A percentile compares a stretch with the other conserved stretches of the same genome.
Evolutionary conservation across 2,797 vertebrate genomes (phyloP).

Genomic region (Lerista edwardsae): DNA sequence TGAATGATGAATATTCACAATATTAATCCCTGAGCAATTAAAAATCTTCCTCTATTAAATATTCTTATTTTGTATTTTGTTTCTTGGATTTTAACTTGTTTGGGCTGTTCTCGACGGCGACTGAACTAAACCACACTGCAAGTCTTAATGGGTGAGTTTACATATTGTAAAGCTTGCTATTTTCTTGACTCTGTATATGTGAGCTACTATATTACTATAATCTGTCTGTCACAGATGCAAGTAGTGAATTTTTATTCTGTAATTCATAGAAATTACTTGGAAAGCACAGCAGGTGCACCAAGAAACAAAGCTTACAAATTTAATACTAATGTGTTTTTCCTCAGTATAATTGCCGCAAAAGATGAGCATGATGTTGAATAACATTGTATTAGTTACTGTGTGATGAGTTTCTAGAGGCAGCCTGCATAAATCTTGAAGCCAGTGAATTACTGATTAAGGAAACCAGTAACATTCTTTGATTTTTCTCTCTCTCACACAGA

Average conservation of each 20-base stretch:
- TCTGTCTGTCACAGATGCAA: conserved; percentile 19
- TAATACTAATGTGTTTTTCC: conserved; percentile 23
- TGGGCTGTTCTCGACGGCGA: conserved; percentile 49
- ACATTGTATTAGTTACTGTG: conserved; percentile 4
- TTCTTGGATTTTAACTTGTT: conserved; percentile 70
- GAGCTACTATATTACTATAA: conserved; percentile 4
- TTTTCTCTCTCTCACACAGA: conserved; percentile 69
- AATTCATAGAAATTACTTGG: conserved; percentile 2
- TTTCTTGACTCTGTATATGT: conserved; percentile 5
- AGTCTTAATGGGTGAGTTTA: conserved; percentile 73
- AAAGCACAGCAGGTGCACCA: background rate
- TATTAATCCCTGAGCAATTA: background rate
- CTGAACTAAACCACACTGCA: conserved; percentile 53
- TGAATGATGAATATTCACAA: too few species aligned
- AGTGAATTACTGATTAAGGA: background rate
- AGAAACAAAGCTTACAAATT: conserved; percentile 31
- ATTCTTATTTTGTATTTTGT: conserved; percentile 40
- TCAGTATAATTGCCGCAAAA: conserved; percentile 3
- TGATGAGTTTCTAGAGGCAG: conserved; percentile 24
- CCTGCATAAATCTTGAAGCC: conserved; percentile 41
- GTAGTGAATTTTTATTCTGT: conserved; percentile 10
- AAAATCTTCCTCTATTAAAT: conserved; percentile 49
- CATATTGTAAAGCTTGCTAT: conserved; percentile 18
- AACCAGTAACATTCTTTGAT: conserved; percentile 44
- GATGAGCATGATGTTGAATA: conserved; percentile 6